A percentile compares a stretch with the other conserved stretches of the same genome.
Conservation (phyloP, 2,888 invertebrate species). For the Julus scandinavius region DNA sequence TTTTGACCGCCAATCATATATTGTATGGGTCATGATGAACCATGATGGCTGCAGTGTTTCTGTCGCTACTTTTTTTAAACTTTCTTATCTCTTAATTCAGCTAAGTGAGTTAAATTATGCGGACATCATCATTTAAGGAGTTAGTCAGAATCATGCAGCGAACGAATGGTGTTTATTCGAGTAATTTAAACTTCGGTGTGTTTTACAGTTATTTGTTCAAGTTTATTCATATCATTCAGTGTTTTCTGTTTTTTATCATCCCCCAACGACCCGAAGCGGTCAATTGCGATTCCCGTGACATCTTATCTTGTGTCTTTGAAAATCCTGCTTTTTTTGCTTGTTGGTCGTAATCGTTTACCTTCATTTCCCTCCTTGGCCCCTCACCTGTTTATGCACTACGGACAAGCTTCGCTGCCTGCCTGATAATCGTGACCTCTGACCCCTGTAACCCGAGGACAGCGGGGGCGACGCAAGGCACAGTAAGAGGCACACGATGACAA, state of each 20-base stretch:
- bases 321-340: neutral
- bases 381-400: neutral
- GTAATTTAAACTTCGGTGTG: neutral
- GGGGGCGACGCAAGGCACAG: neutral
- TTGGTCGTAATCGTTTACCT: constrained; percentile 2
- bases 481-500: constrained; percentile 17
- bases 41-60: too few relatives aligned
- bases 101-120: neutral
- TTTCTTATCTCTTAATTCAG: too few relatives aligned
- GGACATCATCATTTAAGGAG: neutral
- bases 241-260: neutral
- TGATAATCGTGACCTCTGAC: constrained; percentile 27
- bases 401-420: neutral
- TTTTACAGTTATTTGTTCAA: neutral
- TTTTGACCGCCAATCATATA: too few relatives aligned
- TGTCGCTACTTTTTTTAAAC: too few relatives aligned
- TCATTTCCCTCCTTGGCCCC: neutral
- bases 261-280: neutral
- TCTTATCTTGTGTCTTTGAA: neutral
- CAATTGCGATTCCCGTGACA: neutral
- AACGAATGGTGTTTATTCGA: neutral
- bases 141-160: neutral
- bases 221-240: neutral
- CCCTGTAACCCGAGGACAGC: neutral
- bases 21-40: too few relatives aligned